phyloP scores from a whole-genome alignment of 2,113 vertebrate species.

The Gnathonemus echidnorhynchus region DNA sequence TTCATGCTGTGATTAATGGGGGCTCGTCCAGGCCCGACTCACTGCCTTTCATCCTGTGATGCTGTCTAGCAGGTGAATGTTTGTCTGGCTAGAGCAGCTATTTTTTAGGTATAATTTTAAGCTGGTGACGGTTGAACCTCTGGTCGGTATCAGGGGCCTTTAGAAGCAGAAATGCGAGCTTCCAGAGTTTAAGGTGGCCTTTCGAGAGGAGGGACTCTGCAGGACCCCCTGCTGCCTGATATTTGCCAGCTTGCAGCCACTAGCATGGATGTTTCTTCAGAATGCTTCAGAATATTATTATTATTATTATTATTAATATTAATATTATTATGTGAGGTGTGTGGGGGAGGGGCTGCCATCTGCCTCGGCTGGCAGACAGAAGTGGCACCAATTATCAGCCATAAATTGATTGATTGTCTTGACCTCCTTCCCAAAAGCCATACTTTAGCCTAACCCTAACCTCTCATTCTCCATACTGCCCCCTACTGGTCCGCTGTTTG shows the following conservation, averaged over 20 bases:
- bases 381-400: not conserved
- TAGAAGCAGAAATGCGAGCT: not conserved
- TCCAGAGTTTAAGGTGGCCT: not conserved
- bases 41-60: not conserved
- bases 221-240: not conserved
- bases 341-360: not conserved
- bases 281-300: not conserved
- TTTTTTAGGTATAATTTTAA: not conserved
- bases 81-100: not conserved
- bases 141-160: not conserved
- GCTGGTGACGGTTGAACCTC: not conserved
- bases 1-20: not conserved
- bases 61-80: not conserved
- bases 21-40: not conserved
- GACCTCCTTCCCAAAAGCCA: not conserved
- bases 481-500: not conserved
- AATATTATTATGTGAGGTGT: not conserved
- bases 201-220: not conserved
- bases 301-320: not conserved
- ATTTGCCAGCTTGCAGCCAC: not conserved
- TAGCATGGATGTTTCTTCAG: not conserved
- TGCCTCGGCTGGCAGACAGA: not conserved
- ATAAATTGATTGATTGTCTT: not conserved
- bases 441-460: not conserved
- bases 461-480: not conserved